Evolutionary conservation across 2,888 invertebrate species (phyloP).

Genomic region (Metopia argyrocephala): DNA sequence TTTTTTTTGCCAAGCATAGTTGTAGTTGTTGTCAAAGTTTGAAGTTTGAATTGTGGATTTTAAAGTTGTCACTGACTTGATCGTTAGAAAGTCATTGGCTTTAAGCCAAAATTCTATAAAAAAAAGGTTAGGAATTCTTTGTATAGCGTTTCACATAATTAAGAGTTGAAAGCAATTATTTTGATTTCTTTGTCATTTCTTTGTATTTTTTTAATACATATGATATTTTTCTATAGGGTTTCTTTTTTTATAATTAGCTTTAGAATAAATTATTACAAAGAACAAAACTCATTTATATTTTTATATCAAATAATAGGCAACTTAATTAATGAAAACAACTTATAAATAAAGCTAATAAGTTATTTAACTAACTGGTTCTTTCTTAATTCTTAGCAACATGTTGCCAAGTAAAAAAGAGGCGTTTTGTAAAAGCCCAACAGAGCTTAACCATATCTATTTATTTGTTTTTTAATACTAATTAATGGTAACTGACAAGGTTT

Average conservation of each 20-base stretch:
- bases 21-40: background rate
- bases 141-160: background rate
- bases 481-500: no score
- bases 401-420: background rate
- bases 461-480: no score
- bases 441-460: background rate
- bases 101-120: background rate
- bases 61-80: slow-evolving; percentile 18
- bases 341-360: no score
- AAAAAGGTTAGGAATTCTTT: background rate
- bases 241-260: background rate
- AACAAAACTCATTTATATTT: background rate
- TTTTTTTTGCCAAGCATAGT: no score
- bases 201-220: background rate
- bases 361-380: background rate
- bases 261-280: background rate
- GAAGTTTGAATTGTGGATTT: slow-evolving; percentile 21
- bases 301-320: background rate
- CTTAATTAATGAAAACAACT: background rate
- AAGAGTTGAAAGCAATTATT: slow-evolving; percentile 1
- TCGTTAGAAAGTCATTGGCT: slow-evolving; percentile 40
- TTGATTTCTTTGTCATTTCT: background rate
- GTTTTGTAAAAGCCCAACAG: no score
- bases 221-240: background rate
- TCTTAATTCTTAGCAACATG: background rate